Base-by-base conservation (phyloP, 2,888 invertebrate genomes). In the Drosophila lacicola region DNA sequence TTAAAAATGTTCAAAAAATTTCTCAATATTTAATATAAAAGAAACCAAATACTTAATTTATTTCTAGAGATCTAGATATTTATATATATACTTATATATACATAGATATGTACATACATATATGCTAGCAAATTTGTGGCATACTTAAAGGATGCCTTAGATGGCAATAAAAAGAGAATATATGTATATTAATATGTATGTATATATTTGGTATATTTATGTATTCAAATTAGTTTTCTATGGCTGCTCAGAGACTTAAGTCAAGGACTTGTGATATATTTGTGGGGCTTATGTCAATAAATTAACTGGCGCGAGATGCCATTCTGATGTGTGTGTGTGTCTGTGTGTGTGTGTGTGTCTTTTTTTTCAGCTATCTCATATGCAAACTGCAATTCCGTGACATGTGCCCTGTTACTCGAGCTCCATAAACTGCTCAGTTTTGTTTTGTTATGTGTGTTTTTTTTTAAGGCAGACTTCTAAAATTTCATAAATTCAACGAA, bases 401-500 rank as follows among this genome's bases (percentile, higher is more conserved):
- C 82, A 82, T 85, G 80, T 88, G 82, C 85, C 82, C 67, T 60
- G 75, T 78, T 76, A 76, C 75, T 70, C 57, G 74, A 76, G 75
- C 70, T 74, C n/a, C 50, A 34, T 42, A 29, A 63, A 73, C n/a
- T 60, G 73, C 29, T 68, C 45, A 33, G 45, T 66, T 25, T 42
- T 39, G 56, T 3, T 21, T 65, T 9, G 46, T 17, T 17, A 1
- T 17, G 17, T 17, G 17, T 17, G 1, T 44, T 33, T n/a, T 29
- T 11, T 17, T 42, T 63, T 47, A 36, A 57, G 61, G 63, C 70
- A 66, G 68, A 58, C 56, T 74, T 87, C 88, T 82, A 87, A 87
- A 81, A 82, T 85, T 89, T 89, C 85, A 85, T 84, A 89, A 89
- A 89, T 89, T 84, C 89, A 82, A 78, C 81, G 89, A 84, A 88